phyloP scores from a whole-genome alignment of 2,888 invertebrate species.

The Lutraria lutraria region DNA sequence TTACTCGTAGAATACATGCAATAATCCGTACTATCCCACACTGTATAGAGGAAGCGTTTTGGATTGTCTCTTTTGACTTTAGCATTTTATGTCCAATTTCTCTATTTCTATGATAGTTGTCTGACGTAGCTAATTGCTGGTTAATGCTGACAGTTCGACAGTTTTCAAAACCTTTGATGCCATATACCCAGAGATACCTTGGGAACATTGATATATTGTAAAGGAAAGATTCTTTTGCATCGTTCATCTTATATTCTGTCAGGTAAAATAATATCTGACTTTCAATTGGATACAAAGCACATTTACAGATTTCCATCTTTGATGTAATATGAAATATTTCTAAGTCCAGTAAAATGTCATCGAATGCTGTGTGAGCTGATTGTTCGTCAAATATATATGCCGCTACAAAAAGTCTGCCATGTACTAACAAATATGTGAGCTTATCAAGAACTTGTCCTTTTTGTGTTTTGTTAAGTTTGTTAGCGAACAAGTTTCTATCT shows the following conservation, averaged over 20 bases:
- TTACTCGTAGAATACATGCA: neutral
- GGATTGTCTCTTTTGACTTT: neutral
- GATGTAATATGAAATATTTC: neutral
- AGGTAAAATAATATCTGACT: neutral
- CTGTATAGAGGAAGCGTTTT: neutral
- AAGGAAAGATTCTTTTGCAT: neutral
- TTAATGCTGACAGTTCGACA: neutral
- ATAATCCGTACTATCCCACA: neutral
- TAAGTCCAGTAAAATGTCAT: neutral
- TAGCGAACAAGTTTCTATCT: conserved; percentile 34
- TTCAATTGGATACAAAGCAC: neutral
- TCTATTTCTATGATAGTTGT: too few species aligned
- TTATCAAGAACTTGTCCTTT: neutral
- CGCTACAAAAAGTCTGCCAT: neutral
- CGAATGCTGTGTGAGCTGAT: neutral
- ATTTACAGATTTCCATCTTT: neutral
- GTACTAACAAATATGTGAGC: neutral
- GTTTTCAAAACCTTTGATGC: neutral
- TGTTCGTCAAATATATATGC: neutral
- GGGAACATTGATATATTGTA: neutral
- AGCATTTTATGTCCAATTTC: too few species aligned
- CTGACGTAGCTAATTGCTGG: neutral
- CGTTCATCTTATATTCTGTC: neutral
- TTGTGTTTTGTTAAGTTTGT: neutral
- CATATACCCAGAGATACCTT: neutral